Percentiles rank a stretch among this genome's conserved stretches.
These are phyloP conservation scores for Anagrus nilaparvatae DNA, from an alignment of 1,140 invertebrate genomes.

Conservation along the genomic window DNA sequence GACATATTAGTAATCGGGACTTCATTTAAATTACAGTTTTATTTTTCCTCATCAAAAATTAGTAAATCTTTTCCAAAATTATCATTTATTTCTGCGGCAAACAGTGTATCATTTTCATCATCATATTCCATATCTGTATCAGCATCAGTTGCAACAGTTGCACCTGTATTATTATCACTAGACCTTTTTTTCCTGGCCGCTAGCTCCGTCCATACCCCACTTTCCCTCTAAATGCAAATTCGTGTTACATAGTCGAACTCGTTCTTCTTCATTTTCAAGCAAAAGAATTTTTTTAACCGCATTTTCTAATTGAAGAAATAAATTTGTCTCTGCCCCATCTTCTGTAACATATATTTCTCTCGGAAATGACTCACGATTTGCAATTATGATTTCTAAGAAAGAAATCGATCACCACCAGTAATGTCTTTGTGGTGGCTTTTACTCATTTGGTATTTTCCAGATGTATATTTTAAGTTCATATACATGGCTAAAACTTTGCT, in stretches of 20 bases:
- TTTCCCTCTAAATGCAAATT: conserved; percentile 15
- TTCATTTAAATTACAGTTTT: too few species aligned
- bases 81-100: too few species aligned
- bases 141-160: too few species aligned
- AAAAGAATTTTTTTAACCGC: not conserved
- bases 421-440: not conserved
- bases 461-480: not conserved
- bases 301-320: not conserved
- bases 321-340: not conserved
- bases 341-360: not conserved
- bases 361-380: not conserved
- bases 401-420: not conserved
- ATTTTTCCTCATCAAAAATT: too few species aligned
- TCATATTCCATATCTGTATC: too few species aligned
- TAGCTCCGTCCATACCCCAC: too few species aligned
- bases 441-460: not conserved
- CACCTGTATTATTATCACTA: too few species aligned
- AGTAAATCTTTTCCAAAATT: too few species aligned
- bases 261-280: not conserved
- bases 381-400: not conserved
- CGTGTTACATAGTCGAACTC: not conserved
- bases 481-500: too few species aligned
- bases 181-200: conserved; percentile 22
- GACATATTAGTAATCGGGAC: too few species aligned
- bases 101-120: too few species aligned